These are phyloP conservation scores for Leptodirus hochenwartii DNA, from an alignment of 2,888 invertebrate genomes.

Conservation along the genomic window DNA sequence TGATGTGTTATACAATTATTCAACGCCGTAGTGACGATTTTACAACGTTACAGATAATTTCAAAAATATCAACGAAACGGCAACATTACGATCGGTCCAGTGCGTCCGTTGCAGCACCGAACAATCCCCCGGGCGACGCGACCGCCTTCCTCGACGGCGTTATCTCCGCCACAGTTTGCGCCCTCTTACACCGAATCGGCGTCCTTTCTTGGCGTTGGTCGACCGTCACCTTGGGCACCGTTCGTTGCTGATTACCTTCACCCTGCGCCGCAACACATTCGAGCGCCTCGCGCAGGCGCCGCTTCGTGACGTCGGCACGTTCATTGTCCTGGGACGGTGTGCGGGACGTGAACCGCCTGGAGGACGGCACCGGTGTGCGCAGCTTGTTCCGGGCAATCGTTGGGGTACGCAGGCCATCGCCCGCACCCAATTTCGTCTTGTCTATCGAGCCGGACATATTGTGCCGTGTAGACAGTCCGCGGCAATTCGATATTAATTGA, in stretches of 20 bases:
- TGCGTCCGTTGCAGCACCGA: too few species aligned
- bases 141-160: constrained; percentile 14
- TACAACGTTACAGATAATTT: too few species aligned
- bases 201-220: constrained; percentile 6
- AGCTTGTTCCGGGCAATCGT: constrained; percentile 9
- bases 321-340: constrained; percentile 12
- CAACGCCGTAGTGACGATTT: too few species aligned
- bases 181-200: constrained; percentile 11
- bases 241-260: constrained; percentile 7
- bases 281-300: constrained; percentile 16
- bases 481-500: too few species aligned
- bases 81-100: too few species aligned
- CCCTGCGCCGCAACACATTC: constrained; percentile 10
- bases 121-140: too few species aligned
- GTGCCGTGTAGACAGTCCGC: constrained; percentile 7
- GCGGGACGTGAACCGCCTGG: constrained; percentile 18
- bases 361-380: constrained; percentile 18
- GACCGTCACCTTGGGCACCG: constrained; percentile 7
- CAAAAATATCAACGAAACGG: too few species aligned
- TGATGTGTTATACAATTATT: too few species aligned
- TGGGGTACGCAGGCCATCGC: constrained; percentile 16
- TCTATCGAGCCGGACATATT: constrained; percentile 10
- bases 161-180: constrained; percentile 19
- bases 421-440: constrained; percentile 16
- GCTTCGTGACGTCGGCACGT: constrained; percentile 14